These are phyloP conservation scores for Mustela erminea DNA, from an alignment of 2,797 vertebrate species.

Conservation along the genomic window DNA sequence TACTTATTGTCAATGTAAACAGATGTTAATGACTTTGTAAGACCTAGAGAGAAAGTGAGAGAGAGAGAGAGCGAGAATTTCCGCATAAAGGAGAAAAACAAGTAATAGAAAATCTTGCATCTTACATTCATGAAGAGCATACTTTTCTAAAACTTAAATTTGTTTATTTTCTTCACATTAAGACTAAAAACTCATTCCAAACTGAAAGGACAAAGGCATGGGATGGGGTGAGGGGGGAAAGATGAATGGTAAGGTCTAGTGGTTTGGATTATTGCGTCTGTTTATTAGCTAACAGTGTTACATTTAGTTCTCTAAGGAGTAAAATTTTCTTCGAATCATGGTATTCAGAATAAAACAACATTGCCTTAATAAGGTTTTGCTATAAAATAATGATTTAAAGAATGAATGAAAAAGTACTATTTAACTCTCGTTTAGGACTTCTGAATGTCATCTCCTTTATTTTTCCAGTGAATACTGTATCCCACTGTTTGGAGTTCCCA, in stretches of 20 bases:
- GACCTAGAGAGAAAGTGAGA: constrained; percentile 17
- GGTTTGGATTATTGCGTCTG: background rate
- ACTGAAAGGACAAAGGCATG: background rate
- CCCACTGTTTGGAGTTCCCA: background rate
- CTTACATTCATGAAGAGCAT: background rate
- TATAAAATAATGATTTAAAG: constrained; percentile 48
- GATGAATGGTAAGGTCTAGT: background rate
- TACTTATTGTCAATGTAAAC: constrained; percentile 83
- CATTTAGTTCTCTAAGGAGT: background rate
- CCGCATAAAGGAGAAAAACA: background rate
- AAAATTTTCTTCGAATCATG: background rate
- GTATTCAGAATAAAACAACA: constrained; percentile 44
- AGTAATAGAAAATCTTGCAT: background rate
- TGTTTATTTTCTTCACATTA: background rate
- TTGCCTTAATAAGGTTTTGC: constrained; percentile 3
- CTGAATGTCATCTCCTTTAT: background rate
- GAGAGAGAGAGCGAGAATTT: background rate
- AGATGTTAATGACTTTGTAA: constrained; percentile 76
- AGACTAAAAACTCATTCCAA: background rate
- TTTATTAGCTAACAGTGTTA: constrained; percentile 14
- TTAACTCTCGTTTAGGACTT: background rate
- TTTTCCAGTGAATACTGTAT: background rate
- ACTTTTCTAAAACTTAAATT: constrained; percentile 8
- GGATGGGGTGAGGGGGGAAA: background rate
- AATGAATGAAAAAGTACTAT: background rate